phyloP scores from a whole-genome alignment of 2,888 invertebrate species.

The Mesochorus sp. region DNA sequence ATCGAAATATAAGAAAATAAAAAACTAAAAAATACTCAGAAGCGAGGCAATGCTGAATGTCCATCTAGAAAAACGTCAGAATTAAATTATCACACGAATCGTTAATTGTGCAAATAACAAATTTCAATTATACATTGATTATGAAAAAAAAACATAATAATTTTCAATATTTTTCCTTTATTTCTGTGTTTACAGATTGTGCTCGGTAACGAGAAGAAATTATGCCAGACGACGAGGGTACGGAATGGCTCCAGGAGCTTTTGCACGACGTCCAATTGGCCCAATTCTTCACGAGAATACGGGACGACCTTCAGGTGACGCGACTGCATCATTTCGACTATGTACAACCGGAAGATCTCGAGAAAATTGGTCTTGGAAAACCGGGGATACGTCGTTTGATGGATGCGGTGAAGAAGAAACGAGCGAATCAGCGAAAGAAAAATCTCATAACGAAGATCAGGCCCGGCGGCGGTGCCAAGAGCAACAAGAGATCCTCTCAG shows the following conservation, averaged over 20 bases:
- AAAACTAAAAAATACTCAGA: neutral
- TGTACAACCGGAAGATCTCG: constrained; percentile 97
- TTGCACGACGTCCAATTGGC: constrained; percentile 95
- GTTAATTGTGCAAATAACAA: constrained; percentile 18
- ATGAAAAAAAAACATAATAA: no score
- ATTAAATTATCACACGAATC: no score
- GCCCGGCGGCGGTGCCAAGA: constrained; percentile 79
- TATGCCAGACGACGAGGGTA: constrained; percentile 84
- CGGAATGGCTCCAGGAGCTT: constrained; percentile 93
- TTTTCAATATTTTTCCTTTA: no score
- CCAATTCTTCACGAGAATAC: constrained; percentile 93
- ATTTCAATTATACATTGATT: constrained; percentile 4
- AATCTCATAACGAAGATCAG: constrained; percentile 92
- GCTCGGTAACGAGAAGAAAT: no score
- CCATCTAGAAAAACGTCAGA: no score
- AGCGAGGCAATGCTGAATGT: no score
- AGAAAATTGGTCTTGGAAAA: constrained; percentile 96
- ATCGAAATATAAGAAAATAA: no score
- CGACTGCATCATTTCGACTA: constrained; percentile 97
- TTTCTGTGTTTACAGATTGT: no score
- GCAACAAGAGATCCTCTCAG: constrained; percentile 75
- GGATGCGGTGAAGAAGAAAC: constrained; percentile 95
- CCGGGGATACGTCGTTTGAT: constrained; percentile 95
- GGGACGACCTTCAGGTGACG: constrained; percentile 96
- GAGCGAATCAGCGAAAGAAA: constrained; percentile 91